phyloP scores from a whole-genome alignment of 2,888 invertebrate species.

The Meteorus colon region DNA sequence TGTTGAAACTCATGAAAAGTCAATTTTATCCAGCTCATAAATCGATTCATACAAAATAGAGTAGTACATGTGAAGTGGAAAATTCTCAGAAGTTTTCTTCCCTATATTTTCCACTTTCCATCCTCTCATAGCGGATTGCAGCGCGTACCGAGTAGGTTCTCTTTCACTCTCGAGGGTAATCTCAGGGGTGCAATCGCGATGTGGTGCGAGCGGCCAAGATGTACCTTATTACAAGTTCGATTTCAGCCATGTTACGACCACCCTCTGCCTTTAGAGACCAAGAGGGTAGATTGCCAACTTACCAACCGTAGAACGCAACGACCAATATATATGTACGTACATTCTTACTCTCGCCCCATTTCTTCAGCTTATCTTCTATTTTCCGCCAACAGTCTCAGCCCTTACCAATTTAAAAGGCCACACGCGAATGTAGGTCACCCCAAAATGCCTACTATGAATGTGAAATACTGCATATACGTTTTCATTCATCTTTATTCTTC shows the following conservation, averaged over 20 bases:
- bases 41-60: slow-evolving; percentile 8
- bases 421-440: slow-evolving; percentile 14
- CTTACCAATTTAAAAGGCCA: slow-evolving; percentile 19
- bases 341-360: slow-evolving; percentile 13
- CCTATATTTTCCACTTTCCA: slow-evolving; percentile 31
- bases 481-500: background rate
- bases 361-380: slow-evolving; percentile 26
- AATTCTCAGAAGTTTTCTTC: background rate
- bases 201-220: slow-evolving; percentile 57
- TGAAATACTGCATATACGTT: background rate
- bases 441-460: background rate
- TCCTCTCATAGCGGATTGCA: slow-evolving; percentile 28
- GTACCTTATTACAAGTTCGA: slow-evolving; percentile 70
- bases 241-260: slow-evolving; percentile 64
- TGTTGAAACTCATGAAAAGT: background rate
- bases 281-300: slow-evolving; percentile 36
- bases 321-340: slow-evolving; percentile 7
- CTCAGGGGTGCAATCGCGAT: slow-evolving; percentile 62
- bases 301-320: slow-evolving; percentile 31
- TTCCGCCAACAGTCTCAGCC: slow-evolving; percentile 11
- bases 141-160: slow-evolving; percentile 22
- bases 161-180: slow-evolving; percentile 49
- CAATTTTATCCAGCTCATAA: slow-evolving; percentile 16
- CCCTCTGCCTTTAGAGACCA: slow-evolving; percentile 38
- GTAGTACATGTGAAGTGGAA: background rate